Conservation (phyloP, 2,888 invertebrate species). For the Eilema griseolum region DNA sequence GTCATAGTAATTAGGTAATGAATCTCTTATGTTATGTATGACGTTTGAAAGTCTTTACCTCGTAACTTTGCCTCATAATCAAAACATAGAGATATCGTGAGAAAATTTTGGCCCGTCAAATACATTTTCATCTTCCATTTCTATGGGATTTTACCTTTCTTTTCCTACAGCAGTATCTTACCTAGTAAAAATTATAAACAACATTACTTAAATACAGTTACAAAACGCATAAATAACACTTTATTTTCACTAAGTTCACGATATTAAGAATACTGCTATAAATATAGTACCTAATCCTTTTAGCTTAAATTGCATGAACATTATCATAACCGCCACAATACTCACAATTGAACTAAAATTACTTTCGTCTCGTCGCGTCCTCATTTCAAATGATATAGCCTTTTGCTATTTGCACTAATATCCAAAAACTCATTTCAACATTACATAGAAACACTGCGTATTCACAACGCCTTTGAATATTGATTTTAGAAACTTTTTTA, state of each 20-base stretch:
- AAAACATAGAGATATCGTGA: background rate
- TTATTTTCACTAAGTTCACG: no score
- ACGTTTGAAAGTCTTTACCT: background rate
- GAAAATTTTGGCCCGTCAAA: background rate
- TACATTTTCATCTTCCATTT: background rate
- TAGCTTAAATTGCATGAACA: background rate
- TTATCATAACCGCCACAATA: background rate
- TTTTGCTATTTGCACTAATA: background rate
- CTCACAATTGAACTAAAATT: background rate
- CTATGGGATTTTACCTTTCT: no score
- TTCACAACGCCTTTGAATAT: conserved; percentile 9
- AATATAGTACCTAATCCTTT: no score
- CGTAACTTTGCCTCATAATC: conserved; percentile 3
- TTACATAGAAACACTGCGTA: background rate
- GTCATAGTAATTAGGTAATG: background rate
- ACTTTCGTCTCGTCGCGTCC: background rate
- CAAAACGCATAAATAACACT: no score
- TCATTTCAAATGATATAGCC: background rate
- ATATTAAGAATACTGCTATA: no score
- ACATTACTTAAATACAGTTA: no score
- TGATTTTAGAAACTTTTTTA: conserved; percentile 15
- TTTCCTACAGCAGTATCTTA: background rate
- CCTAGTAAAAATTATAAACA: no score
- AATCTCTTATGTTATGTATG: background rate
- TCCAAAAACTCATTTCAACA: background rate